Evolutionary conservation across 1,140 invertebrate genomes (phyloP).

Genomic region (Pachypeltis micranthus): DNA sequence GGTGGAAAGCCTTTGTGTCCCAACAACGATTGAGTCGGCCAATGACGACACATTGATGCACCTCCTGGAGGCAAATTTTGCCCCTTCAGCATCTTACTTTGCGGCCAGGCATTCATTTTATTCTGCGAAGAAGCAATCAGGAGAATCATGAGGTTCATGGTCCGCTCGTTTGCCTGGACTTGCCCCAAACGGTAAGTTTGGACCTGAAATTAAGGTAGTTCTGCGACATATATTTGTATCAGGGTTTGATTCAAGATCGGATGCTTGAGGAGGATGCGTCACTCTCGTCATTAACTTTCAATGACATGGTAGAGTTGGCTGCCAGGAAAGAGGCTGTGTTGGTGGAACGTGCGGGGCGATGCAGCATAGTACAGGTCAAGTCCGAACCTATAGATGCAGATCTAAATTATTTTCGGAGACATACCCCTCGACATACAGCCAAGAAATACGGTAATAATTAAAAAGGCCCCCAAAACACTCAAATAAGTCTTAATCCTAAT

Average conservation of each 20-base stretch:
- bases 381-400: neutral
- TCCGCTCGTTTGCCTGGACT: too few relatives aligned
- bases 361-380: neutral
- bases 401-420: neutral
- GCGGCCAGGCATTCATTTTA: neutral
- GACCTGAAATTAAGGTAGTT: neutral
- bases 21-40: neutral
- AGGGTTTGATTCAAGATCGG: neutral
- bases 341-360: neutral
- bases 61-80: neutral
- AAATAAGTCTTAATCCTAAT: too few relatives aligned
- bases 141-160: too few relatives aligned
- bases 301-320: neutral
- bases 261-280: neutral
- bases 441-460: neutral
- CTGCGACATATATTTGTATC: neutral
- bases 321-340: neutral
- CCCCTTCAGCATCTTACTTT: neutral
- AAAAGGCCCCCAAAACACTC: neutral
- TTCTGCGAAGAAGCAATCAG: neutral
- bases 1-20: neutral
- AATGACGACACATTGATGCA: neutral
- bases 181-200: neutral
- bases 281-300: neutral
- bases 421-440: neutral